phyloP scores from a whole-genome alignment of 2,888 invertebrate genomes.

The Acleris cristana region DNA sequence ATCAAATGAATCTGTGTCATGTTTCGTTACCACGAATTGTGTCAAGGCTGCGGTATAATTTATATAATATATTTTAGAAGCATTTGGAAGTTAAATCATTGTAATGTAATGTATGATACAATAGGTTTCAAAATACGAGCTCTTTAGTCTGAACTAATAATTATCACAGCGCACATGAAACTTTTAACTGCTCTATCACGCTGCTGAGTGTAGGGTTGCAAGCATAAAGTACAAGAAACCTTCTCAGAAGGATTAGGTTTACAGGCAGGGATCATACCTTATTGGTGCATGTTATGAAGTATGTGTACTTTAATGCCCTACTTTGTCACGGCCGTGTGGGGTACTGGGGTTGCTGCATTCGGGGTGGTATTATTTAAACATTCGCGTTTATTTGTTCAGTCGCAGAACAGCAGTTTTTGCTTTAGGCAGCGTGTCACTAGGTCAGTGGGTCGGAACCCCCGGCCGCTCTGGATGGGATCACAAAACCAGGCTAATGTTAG shows the following conservation, averaged over 20 bases:
- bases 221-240: neutral
- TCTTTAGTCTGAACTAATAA: neutral
- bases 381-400: slow-evolving; percentile 67
- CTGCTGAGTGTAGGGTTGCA: too few species aligned
- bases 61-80: neutral
- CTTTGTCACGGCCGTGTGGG: slow-evolving; percentile 34
- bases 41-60: slow-evolving; percentile 27
- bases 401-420: slow-evolving; percentile 61
- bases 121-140: too few species aligned
- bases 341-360: slow-evolving; percentile 38
- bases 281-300: slow-evolving; percentile 15
- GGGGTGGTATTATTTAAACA: slow-evolving; percentile 58
- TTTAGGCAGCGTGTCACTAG: slow-evolving; percentile 65
- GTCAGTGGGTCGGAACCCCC: slow-evolving; percentile 68
- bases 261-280: neutral
- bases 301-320: slow-evolving; percentile 7
- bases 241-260: neutral
- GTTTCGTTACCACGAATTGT: slow-evolving; percentile 18
- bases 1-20: slow-evolving; percentile 26
- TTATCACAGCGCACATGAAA: too few species aligned
- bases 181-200: too few species aligned
- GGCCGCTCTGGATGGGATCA: slow-evolving; percentile 55
- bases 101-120: too few species aligned
- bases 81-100: too few species aligned
- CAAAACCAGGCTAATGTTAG: slow-evolving; percentile 57